Conservation (phyloP, 1,140 invertebrate species). For the Eulimnadia texana region DNA sequence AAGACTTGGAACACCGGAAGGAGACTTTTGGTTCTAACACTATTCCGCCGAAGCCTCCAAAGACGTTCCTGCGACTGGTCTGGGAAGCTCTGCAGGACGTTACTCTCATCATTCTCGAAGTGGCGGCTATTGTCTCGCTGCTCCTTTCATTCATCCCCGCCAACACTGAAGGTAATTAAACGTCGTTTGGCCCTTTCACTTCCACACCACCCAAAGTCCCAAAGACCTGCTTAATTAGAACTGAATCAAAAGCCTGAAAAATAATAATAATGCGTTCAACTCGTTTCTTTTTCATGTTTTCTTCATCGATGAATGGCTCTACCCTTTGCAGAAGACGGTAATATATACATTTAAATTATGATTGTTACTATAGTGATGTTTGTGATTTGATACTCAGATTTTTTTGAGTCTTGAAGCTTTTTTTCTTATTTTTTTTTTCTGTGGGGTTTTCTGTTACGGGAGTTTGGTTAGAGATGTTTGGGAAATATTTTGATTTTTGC, state of each 20-base stretch:
- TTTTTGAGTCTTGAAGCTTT: not conserved
- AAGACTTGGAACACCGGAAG: slow-evolving; percentile 79
- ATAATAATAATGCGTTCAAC: too few relatives aligned
- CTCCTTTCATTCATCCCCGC: slow-evolving; percentile 56
- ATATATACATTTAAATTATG: too few relatives aligned
- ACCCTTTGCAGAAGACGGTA: too few relatives aligned
- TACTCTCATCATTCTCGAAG: slow-evolving; percentile 91
- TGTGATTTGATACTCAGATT: too few relatives aligned
- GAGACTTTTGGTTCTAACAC: slow-evolving; percentile 92
- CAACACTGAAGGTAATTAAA: slow-evolving; percentile 10
- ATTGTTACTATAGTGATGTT: too few relatives aligned
- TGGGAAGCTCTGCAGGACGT: slow-evolving; percentile 99
- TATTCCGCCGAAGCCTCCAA: slow-evolving; percentile 97
- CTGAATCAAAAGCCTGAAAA: too few relatives aligned
- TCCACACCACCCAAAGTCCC: not conserved
- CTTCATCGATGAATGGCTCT: too few relatives aligned
- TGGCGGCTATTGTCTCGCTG: slow-evolving; percentile 84
- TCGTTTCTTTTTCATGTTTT: too few relatives aligned
- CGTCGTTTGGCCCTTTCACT: not conserved
- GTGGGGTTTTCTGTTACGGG: too few relatives aligned
- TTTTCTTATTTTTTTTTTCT: not conserved
- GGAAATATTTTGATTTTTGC: not conserved
- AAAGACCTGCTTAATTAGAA: too few relatives aligned
- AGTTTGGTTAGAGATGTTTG: too few relatives aligned
- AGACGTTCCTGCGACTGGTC: slow-evolving; percentile 94